These are phyloP conservation scores for Monodelphis domestica DNA, from an alignment of 2,797 vertebrate genomes.

Conservation along the genomic window DNA sequence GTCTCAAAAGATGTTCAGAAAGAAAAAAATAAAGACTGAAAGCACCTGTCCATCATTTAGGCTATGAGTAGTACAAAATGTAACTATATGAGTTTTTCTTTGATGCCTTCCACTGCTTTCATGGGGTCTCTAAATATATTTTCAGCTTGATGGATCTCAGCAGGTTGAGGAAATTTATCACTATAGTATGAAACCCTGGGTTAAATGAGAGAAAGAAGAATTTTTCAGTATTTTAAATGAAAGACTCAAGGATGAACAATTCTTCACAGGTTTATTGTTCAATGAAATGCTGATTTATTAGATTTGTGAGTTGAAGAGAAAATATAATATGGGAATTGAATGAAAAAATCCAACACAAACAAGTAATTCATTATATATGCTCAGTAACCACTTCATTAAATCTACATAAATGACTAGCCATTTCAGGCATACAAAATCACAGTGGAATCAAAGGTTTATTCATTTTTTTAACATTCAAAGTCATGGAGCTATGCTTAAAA, in stretches of 20 bases:
- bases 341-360: conserved; percentile 8
- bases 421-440: neutral
- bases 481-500: neutral
- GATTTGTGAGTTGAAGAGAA: neutral
- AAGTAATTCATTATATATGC: neutral
- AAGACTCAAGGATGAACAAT: conserved; percentile 14
- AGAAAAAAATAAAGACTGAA: conserved; percentile 46
- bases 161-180: conserved; percentile 42
- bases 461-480: neutral
- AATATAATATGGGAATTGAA: neutral
- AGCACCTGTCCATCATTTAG: conserved; percentile 18
- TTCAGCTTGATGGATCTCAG: conserved; percentile 57
- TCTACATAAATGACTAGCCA: neutral
- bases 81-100: conserved; percentile 20
- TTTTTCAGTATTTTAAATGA: conserved; percentile 49
- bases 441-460: neutral
- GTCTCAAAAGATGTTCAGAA: conserved; percentile 27
- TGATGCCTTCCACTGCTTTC: neutral
- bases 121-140: conserved; percentile 29
- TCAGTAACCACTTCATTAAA: neutral
- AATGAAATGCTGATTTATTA: conserved; percentile 17
- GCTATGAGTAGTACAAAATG: neutral
- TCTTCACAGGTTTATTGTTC: conserved; percentile 22
- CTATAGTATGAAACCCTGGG: conserved; percentile 44
- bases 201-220: neutral